Evolutionary conservation across 2,113 vertebrate genomes (phyloP).

Genomic region (Orycteropus afer): DNA sequence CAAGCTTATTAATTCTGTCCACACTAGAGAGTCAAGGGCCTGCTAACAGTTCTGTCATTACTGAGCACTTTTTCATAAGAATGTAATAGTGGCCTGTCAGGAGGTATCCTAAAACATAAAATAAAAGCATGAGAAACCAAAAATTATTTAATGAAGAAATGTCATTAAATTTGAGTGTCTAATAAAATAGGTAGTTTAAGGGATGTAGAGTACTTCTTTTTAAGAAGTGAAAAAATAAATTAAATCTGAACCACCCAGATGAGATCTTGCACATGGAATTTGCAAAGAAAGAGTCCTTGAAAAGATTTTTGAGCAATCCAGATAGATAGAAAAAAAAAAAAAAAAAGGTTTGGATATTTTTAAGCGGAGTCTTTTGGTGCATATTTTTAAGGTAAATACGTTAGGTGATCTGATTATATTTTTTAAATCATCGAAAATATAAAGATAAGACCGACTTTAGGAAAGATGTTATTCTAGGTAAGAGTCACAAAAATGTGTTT

Average conservation of each 20-base stretch:
- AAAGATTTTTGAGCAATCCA: conserved; percentile 32
- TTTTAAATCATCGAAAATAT: background rate
- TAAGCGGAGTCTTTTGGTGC: background rate
- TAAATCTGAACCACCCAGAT: conserved; percentile 45
- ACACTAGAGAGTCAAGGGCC: background rate
- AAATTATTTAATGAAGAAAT: conserved; percentile 49
- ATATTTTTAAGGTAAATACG: conserved; percentile 14
- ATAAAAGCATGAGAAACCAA: background rate
- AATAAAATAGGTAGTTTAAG: conserved; percentile 37
- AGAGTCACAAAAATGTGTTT: background rate
- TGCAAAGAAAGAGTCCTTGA: background rate
- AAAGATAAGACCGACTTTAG: conserved; percentile 44
- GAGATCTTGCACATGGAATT: background rate
- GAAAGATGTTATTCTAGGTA: conserved; percentile 28
- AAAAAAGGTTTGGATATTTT: no score
- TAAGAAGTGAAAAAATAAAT: conserved; percentile 26
- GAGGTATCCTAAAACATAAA: conserved; percentile 9
- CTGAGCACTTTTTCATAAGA: conserved; percentile 12
- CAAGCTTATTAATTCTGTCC: conserved; percentile 14
- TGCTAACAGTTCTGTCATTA: background rate
- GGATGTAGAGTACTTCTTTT: background rate
- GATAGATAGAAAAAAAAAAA: no score
- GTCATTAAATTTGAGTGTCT: background rate
- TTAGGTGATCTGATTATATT: background rate
- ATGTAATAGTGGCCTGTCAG: background rate